Percentiles rank a stretch among this genome's conserved stretches.
Conservation (phyloP, 2,113 vertebrate species). For the Toxostoma redivivum region DNA sequence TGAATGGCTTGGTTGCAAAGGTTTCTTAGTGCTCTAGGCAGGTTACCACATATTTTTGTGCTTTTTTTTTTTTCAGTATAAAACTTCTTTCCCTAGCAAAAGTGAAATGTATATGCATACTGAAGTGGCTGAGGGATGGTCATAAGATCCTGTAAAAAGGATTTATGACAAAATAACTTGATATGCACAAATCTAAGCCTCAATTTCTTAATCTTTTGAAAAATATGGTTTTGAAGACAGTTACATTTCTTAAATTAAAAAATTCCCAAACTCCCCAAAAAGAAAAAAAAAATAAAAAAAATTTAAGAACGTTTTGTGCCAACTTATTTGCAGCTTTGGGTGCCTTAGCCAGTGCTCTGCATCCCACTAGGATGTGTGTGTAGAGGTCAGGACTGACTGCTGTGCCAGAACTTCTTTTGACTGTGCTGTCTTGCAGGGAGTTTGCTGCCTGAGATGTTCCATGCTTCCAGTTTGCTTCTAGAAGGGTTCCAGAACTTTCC, state of each 20-base stretch:
- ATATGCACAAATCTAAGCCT: neutral
- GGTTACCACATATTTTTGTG: neutral
- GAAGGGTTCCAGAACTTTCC: neutral
- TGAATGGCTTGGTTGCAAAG: neutral
- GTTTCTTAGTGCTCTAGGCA: neutral
- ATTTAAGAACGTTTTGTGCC: neutral
- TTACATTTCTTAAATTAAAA: neutral
- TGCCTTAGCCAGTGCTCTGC: neutral
- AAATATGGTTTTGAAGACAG: neutral
- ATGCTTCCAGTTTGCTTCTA: neutral
- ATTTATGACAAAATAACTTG: neutral
- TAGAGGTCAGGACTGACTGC: neutral
- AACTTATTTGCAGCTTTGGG: neutral
- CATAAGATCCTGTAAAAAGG: neutral
- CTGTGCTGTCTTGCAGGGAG: fast-evolving
- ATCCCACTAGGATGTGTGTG: neutral
- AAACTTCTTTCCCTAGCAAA: neutral
- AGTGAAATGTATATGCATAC: neutral
- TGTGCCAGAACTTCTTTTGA: neutral
- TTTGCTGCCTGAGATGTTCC: fast-evolving
- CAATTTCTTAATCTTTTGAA: neutral
- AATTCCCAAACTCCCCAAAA: neutral
- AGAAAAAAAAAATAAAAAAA: fast-evolving
- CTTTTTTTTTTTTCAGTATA: neutral
- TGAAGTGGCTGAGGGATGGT: neutral